A percentile compares a stretch with the other conserved stretches of the same genome.
Conservation (phyloP, 2,888 invertebrate genomes). For the Parnassius mnemosyne region DNA sequence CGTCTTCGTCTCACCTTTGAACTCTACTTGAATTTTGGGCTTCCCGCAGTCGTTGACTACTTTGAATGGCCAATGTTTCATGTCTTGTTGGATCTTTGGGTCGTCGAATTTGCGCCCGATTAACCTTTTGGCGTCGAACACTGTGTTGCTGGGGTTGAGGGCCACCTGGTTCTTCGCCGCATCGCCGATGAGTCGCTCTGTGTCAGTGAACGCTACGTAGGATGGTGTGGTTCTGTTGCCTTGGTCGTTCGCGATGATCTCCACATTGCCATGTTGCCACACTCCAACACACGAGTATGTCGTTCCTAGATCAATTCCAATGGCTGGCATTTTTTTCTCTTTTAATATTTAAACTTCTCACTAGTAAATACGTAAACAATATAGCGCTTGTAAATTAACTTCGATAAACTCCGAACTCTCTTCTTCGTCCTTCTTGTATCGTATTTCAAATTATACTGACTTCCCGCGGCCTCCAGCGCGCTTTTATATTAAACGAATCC, state of each 20-base stretch:
- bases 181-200: too few species aligned
- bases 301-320: constrained; percentile 87
- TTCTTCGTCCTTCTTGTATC: constrained; percentile 18
- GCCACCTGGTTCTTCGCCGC: too few species aligned
- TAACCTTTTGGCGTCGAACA: too few species aligned
- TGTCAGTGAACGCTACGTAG: too few species aligned
- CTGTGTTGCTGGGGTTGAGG: too few species aligned
- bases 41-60: constrained; percentile 61
- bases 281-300: constrained; percentile 93
- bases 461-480: constrained; percentile 29
- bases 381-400: constrained; percentile 22
- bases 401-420: constrained; percentile 21
- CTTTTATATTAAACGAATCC: constrained; percentile 43
- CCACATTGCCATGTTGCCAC: constrained; percentile 92
- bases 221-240: constrained; percentile 91
- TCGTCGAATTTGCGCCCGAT: too few species aligned
- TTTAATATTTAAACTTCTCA: constrained; percentile 27
- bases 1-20: constrained; percentile 82
- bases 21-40: constrained; percentile 85
- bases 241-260: constrained; percentile 94
- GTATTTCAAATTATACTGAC: constrained; percentile 22
- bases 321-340: constrained; percentile 57
- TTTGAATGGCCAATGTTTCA: too few species aligned
- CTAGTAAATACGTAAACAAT: constrained; percentile 3
- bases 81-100: too few species aligned